Percentiles rank a stretch among this genome's conserved stretches.
phyloP scores from a whole-genome alignment of 2,113 vertebrate species.

The Mohoua ochrocephala region DNA sequence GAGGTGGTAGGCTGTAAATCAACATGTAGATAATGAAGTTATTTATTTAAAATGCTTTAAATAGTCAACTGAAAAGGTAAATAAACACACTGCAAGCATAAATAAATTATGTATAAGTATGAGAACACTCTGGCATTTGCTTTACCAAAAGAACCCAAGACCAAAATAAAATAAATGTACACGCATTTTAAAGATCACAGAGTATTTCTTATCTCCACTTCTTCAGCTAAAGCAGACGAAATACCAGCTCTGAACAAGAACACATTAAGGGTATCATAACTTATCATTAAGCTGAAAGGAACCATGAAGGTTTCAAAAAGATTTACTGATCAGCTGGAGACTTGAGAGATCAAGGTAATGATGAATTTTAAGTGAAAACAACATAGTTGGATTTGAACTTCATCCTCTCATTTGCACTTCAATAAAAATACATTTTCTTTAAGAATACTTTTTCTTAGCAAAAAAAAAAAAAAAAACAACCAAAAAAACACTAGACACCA shows the following conservation, averaged over 20 bases:
- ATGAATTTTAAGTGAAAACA: not conserved
- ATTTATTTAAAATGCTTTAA: not conserved
- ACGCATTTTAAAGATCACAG: not conserved
- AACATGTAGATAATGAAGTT: not conserved
- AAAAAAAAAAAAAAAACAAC: not conserved
- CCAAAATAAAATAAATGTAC: not conserved
- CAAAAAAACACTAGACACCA: rapidly evolving
- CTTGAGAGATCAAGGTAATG: not conserved
- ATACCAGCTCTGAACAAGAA: not conserved
- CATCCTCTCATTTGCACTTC: not conserved
- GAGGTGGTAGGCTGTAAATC: not conserved
- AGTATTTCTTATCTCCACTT: not conserved
- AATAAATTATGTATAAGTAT: not conserved
- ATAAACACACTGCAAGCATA: not conserved
- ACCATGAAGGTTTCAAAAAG: not conserved
- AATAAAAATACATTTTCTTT: not conserved
- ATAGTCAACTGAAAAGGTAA: not conserved
- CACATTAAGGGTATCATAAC: not conserved
- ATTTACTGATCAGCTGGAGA: not conserved
- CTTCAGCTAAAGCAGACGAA: not conserved
- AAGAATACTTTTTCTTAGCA: not conserved
- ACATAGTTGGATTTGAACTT: not conserved
- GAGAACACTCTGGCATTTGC: not conserved
- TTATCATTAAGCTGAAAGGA: not conserved
- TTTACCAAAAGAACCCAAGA: not conserved